These are phyloP conservation scores for Odontamblyopus lacepedii DNA, from an alignment of 2,797 vertebrate species.

Conservation along the genomic window DNA sequence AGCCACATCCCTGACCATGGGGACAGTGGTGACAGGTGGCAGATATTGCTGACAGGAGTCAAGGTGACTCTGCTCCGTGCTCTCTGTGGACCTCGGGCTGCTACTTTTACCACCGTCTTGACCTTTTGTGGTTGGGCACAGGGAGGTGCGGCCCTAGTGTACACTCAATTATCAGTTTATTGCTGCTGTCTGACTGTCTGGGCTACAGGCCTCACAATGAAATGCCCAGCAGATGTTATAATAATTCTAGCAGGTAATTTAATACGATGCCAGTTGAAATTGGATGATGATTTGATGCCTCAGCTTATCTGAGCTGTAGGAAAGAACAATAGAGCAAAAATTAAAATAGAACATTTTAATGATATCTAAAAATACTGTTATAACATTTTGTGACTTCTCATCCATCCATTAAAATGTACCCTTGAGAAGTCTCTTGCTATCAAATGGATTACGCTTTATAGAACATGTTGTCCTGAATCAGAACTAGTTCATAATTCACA, in stretches of 20 bases:
- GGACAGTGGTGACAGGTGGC: constrained; percentile 67
- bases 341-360: not conserved
- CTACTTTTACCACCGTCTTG: constrained; percentile 46
- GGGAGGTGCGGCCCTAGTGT: constrained; percentile 30
- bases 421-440: not conserved
- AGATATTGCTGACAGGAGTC: constrained; percentile 67
- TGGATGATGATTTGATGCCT: not conserved
- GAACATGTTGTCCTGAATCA: not conserved
- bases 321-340: not conserved
- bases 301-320: not conserved
- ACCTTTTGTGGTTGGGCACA: constrained; percentile 55
- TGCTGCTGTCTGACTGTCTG: constrained; percentile 12
- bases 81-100: constrained; percentile 44
- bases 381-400: not conserved
- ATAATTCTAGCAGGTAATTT: constrained; percentile 1
- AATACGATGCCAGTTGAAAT: not conserved
- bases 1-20: constrained; percentile 39
- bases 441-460: not conserved
- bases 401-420: not conserved
- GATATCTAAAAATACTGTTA: not conserved
- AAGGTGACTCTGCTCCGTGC: constrained; percentile 66
- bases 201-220: not conserved
- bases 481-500: constrained; percentile 1
- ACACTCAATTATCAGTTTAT: constrained; percentile 39
- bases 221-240: not conserved